Conservation (phyloP, 2,888 invertebrate genomes). For the Mimumesa dahlbomi region DNA sequence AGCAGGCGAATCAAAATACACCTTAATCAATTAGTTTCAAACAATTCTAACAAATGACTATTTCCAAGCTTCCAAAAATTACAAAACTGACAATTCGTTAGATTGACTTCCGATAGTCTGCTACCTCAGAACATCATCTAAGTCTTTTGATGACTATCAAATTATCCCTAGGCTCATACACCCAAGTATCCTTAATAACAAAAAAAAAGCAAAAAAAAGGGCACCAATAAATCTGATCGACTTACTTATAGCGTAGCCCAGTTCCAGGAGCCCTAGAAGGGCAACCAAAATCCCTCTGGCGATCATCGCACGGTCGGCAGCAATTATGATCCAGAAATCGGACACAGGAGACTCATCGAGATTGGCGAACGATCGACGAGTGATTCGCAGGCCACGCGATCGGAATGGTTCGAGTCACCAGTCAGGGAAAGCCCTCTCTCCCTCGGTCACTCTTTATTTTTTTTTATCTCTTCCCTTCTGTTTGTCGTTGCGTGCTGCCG, state of each 20-base stretch:
- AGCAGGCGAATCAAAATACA: too few relatives aligned
- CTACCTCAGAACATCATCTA: too few relatives aligned
- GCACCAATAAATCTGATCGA: too few relatives aligned
- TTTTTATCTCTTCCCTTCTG: slow-evolving; percentile 3
- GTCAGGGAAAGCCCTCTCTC: slow-evolving; percentile 32
- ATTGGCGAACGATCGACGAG: slow-evolving; percentile 22
- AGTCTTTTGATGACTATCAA: too few relatives aligned
- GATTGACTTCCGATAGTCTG: too few relatives aligned
- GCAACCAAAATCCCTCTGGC: slow-evolving; percentile 62
- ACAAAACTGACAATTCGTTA: too few relatives aligned
- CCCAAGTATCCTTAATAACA: too few relatives aligned
- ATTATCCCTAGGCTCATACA: too few relatives aligned
- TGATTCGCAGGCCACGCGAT: slow-evolving; percentile 3
- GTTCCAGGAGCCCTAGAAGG: slow-evolving; percentile 66
- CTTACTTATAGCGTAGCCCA: slow-evolving; percentile 61
- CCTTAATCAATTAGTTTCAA: too few relatives aligned
- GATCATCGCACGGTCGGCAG: slow-evolving; percentile 44
- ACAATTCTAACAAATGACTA: too few relatives aligned
- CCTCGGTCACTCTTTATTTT: slow-evolving; percentile 4
- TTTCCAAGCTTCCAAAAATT: too few relatives aligned
- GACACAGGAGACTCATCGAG: slow-evolving; percentile 43
- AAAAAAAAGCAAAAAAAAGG: too few relatives aligned
- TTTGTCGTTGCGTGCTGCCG: not conserved
- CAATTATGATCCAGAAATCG: slow-evolving; percentile 2
- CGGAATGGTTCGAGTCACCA: slow-evolving; percentile 3